phyloP scores from a whole-genome alignment of 2,113 vertebrate genomes.

The Xenopus laevis region DNA sequence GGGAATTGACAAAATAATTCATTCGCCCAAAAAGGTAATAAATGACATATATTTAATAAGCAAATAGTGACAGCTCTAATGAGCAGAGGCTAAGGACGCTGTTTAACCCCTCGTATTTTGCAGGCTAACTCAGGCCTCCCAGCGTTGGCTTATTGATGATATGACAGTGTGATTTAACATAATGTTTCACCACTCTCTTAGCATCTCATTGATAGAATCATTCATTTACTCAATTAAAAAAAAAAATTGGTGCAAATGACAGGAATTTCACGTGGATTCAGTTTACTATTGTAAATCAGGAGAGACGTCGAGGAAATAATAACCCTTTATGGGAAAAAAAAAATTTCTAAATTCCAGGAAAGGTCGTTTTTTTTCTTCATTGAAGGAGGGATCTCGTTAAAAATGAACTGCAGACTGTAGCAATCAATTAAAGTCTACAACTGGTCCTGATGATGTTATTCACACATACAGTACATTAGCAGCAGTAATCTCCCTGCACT shows the following conservation, averaged over 20 bases:
- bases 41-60: conserved; percentile 42
- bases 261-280: too few relatives aligned
- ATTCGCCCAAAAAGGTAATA: conserved; percentile 42
- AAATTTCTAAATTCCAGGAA: too few relatives aligned
- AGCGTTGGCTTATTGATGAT: conserved; percentile 22
- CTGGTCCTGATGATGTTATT: too few relatives aligned
- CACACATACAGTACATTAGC: too few relatives aligned
- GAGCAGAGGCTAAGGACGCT: conserved; percentile 33
- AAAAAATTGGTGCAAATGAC: background rate
- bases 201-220: conserved; percentile 29
- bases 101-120: conserved; percentile 34
- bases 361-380: too few relatives aligned
- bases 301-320: too few relatives aligned
- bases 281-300: too few relatives aligned
- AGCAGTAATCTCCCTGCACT: too few relatives aligned
- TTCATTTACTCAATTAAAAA: conserved; percentile 15
- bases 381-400: too few relatives aligned
- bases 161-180: conserved; percentile 36
- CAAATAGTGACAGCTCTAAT: conserved; percentile 43
- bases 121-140: background rate
- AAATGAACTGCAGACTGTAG: too few relatives aligned
- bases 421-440: too few relatives aligned
- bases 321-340: too few relatives aligned
- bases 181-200: conserved; percentile 17
- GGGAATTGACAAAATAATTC: conserved; percentile 44